These are phyloP conservation scores for Noctua comes DNA, from an alignment of 2,888 invertebrate genomes.

Conservation along the genomic window DNA sequence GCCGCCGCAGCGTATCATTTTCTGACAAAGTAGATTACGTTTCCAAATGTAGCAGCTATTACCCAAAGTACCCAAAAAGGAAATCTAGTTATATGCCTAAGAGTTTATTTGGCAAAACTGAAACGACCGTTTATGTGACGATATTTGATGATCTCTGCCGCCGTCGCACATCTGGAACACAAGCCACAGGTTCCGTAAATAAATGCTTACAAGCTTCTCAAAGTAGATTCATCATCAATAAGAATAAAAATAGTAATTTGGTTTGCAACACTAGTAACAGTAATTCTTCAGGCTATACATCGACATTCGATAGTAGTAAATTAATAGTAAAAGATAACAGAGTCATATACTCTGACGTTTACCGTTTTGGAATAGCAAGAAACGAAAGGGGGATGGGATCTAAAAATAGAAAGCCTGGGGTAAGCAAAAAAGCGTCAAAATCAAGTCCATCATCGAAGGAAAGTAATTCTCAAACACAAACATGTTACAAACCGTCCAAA, in stretches of 20 bases:
- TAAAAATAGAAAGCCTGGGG: background rate
- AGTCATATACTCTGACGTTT: conserved; percentile 75
- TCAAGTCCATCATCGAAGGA: background rate
- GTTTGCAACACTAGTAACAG: conserved; percentile 43
- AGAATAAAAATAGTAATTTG: conserved; percentile 4
- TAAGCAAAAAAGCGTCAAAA: background rate
- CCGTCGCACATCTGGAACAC: conserved; percentile 78
- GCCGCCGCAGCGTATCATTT: conserved; percentile 69
- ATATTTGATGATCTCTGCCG: conserved; percentile 73
- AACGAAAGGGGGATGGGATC: conserved; percentile 79
- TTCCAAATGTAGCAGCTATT: conserved; percentile 48
- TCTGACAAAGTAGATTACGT: conserved; percentile 66
- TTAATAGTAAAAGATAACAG: conserved; percentile 48
- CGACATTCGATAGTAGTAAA: conserved; percentile 60
- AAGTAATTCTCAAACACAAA: background rate
- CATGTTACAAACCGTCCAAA: too few species aligned
- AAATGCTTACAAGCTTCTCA: conserved; percentile 83
- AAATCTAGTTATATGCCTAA: conserved; percentile 37
- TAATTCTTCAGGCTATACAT: conserved; percentile 67
- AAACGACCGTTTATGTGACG: conserved; percentile 82
- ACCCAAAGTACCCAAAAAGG: conserved; percentile 37
- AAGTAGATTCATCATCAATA: conserved; percentile 23
- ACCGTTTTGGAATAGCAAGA: conserved; percentile 80
- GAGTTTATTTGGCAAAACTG: conserved; percentile 71
- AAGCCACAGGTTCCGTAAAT: conserved; percentile 86